Evolutionary conservation across 1,140 invertebrate genomes (phyloP).

Genomic region (Pseudomyrmex dendroicus): DNA sequence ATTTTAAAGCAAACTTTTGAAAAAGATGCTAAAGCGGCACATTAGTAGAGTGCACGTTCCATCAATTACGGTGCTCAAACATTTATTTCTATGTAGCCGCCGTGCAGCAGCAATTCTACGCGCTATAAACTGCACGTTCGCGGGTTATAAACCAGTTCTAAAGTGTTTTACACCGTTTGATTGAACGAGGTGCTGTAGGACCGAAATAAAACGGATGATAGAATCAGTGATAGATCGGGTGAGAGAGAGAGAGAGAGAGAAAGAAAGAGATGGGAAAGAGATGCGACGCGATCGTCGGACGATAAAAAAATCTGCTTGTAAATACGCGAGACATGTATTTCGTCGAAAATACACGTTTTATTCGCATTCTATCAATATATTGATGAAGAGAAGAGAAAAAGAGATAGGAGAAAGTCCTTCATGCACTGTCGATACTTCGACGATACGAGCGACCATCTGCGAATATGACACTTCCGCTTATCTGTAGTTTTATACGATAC

Average conservation of each 20-base stretch:
- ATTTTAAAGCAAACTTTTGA: too few species aligned
- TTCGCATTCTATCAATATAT: not conserved
- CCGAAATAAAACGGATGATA: constrained; percentile 8
- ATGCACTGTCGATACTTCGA: not conserved
- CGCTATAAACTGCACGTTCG: not conserved
- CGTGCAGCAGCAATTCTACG: not conserved
- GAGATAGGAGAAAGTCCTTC: not conserved
- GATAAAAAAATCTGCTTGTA: not conserved
- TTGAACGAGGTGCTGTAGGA: not conserved
- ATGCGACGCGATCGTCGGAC: too few species aligned
- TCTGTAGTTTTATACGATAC: not conserved
- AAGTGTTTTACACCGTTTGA: not conserved
- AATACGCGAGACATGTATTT: not conserved
- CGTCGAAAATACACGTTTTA: not conserved
- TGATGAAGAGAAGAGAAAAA: constrained; percentile 1
- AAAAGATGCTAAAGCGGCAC: not conserved
- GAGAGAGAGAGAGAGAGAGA: not conserved
- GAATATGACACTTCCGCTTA: constrained; percentile 45
- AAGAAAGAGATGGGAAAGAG: too few species aligned
- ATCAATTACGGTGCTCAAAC: not conserved
- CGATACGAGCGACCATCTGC: constrained; percentile 38
- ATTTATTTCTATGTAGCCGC: not conserved
- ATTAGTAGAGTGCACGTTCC: not conserved
- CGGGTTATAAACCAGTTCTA: constrained; percentile 10
- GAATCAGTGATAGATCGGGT: not conserved